A percentile compares a stretch with the other conserved stretches of the same genome.
These are phyloP conservation scores for Gymnocephalus cernua DNA, from an alignment of 2,113 vertebrate genomes.

Conservation along the genomic window DNA sequence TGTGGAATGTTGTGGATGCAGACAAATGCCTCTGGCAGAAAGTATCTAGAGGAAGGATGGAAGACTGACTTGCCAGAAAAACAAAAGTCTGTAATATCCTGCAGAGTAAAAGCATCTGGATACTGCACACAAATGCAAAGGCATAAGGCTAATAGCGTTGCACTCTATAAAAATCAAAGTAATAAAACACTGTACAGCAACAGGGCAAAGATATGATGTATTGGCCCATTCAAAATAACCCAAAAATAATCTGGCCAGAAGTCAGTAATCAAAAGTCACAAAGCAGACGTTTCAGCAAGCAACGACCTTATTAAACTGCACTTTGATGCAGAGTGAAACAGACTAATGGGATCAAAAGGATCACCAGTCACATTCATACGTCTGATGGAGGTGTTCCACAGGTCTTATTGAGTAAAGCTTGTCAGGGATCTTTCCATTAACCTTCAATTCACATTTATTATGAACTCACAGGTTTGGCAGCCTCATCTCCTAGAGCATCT, in stretches of 20 bases:
- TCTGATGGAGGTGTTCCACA: not conserved
- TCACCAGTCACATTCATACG: not conserved
- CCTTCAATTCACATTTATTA: not conserved
- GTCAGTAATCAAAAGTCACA: conserved; percentile 14
- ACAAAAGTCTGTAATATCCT: not conserved
- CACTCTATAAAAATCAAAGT: not conserved
- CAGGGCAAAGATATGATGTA: not conserved
- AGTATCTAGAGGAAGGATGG: not conserved
- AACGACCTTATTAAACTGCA: conserved; percentile 2
- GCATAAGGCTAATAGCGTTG: not conserved
- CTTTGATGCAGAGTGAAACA: not conserved
- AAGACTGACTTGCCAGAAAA: not conserved
- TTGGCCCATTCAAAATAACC: not conserved
- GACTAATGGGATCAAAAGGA: not conserved
- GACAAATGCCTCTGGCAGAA: not conserved
- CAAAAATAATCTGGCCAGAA: conserved; percentile 11
- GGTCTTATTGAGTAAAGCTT: not conserved
- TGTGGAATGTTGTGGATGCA: conserved; percentile 12
- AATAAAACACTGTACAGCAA: not conserved
- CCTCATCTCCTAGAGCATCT: not conserved
- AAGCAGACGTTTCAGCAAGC: conserved; percentile 10
- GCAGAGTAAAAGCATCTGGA: conserved; percentile 14
- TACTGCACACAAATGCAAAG: not conserved
- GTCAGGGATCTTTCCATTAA: not conserved
- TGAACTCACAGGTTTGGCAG: not conserved